Percentiles rank a stretch among this genome's conserved stretches.
Conservation (phyloP, 2,113 vertebrate genomes). For the Austrofundulus limnaeus region DNA sequence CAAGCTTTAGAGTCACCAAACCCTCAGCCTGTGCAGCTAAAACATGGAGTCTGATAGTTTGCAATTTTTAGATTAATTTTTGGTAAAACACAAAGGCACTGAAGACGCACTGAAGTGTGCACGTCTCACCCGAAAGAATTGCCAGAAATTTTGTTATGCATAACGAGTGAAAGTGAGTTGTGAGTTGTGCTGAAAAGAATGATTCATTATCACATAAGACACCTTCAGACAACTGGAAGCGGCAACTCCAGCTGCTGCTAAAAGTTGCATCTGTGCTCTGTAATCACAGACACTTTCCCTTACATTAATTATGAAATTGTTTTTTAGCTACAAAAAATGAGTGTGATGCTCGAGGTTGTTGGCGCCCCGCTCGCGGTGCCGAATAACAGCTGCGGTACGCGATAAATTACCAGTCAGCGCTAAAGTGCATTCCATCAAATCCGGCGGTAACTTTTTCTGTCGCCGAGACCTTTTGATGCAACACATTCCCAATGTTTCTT, state of each 20-base stretch:
- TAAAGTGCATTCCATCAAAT: not conserved
- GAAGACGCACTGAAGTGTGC: conserved; percentile 26
- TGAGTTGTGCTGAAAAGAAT: conserved; percentile 6
- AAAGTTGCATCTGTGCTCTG: conserved; percentile 29
- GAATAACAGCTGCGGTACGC: conserved; percentile 13
- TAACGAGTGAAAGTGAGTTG: conserved; percentile 23
- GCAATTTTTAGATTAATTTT: conserved; percentile 46
- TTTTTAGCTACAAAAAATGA: not conserved
- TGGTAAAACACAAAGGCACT: conserved; percentile 39
- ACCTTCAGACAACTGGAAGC: conserved; percentile 29
- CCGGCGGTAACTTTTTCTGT: not conserved
- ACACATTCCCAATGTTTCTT: too few relatives aligned
- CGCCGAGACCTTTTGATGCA: too few relatives aligned
- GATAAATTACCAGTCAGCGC: conserved; percentile 9
- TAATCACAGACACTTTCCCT: conserved; percentile 11
- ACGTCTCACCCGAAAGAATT: conserved; percentile 23
- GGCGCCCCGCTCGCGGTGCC: not conserved
- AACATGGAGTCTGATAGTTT: conserved; percentile 53
- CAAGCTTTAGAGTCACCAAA: conserved; percentile 58
- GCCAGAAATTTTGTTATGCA: conserved; percentile 13
- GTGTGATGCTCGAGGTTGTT: conserved; percentile 11
- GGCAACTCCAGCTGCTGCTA: conserved; percentile 27
- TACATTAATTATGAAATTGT: conserved; percentile 2
- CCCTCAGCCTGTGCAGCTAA: conserved; percentile 20
- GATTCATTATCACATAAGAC: conserved; percentile 29